Percentiles rank a stretch among this genome's conserved stretches.
These are phyloP conservation scores for Lordiphosa mommai DNA, from an alignment of 1,140 invertebrate genomes.

Conservation along the genomic window DNA sequence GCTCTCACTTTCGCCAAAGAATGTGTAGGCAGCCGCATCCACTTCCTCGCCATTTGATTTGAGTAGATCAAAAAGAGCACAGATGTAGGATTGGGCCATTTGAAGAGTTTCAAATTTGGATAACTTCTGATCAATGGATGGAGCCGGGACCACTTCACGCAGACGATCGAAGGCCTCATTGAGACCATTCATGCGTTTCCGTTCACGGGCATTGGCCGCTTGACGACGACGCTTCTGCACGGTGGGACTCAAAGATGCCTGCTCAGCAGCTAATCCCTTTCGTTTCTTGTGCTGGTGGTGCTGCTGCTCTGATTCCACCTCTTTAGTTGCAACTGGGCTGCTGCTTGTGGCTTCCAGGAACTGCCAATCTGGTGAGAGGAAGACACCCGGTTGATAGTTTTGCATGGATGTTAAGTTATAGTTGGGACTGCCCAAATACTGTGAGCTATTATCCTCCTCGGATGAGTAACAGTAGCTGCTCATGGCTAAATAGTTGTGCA, in stretches of 20 bases:
- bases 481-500: constrained; percentile 37
- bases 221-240: constrained; percentile 84
- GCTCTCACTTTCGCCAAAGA: constrained; percentile 46
- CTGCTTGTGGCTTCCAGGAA: constrained; percentile 31
- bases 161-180: constrained; percentile 91
- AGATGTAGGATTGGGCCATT: constrained; percentile 93
- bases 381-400: constrained; percentile 29
- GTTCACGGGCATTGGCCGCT: constrained; percentile 89
- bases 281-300: constrained; percentile 13
- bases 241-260: constrained; percentile 80
- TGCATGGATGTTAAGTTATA: constrained; percentile 41
- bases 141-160: constrained; percentile 89
- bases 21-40: constrained; percentile 41
- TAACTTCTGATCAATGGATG: constrained; percentile 88
- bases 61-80: constrained; percentile 85
- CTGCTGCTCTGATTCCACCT: neutral
- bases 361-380: constrained; percentile 50
- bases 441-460: constrained; percentile 62
- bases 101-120: constrained; percentile 94
- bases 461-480: constrained; percentile 67
- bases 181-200: constrained; percentile 89
- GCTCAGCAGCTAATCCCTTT: constrained; percentile 4
- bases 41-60: constrained; percentile 46
- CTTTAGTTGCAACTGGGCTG: neutral
- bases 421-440: constrained; percentile 62